These are phyloP conservation scores for Iselma pallidipennis DNA, from an alignment of 2,888 invertebrate genomes.

Conservation along the genomic window DNA sequence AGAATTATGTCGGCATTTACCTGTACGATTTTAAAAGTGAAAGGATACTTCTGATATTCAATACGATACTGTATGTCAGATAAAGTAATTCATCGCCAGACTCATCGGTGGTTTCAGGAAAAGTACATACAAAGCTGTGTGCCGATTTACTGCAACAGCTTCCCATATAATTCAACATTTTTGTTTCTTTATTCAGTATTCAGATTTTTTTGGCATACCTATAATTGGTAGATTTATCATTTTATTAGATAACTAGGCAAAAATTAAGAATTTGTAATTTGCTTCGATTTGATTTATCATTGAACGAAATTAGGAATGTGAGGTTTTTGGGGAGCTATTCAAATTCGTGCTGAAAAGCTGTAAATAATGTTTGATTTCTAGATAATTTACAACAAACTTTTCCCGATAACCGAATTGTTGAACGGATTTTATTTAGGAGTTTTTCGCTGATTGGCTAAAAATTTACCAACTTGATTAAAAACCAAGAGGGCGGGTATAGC, in stretches of 20 bases:
- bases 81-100: slow-evolving; percentile 2
- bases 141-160: neutral
- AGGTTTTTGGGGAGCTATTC: too few species aligned
- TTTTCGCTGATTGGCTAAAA: neutral
- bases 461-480: neutral
- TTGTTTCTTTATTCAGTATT: too few species aligned
- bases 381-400: neutral
- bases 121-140: neutral
- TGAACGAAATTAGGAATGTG: too few species aligned
- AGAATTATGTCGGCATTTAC: slow-evolving; percentile 6
- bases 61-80: slow-evolving; percentile 2
- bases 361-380: neutral
- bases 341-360: neutral
- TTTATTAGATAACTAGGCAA: too few species aligned
- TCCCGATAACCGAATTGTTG: neutral
- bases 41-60: slow-evolving; percentile 3
- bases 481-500: neutral
- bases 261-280: too few species aligned
- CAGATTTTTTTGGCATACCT: too few species aligned
- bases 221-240: too few species aligned
- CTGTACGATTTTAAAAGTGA: slow-evolving; percentile 8
- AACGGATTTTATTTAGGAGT: neutral
- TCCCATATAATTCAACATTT: neutral
- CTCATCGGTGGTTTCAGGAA: neutral
- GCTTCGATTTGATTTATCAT: too few species aligned